Evolutionary conservation across 2,888 invertebrate genomes (phyloP), one percentile per base, ranked within the genome.

Genomic region (Apodemia duryi): DNA sequence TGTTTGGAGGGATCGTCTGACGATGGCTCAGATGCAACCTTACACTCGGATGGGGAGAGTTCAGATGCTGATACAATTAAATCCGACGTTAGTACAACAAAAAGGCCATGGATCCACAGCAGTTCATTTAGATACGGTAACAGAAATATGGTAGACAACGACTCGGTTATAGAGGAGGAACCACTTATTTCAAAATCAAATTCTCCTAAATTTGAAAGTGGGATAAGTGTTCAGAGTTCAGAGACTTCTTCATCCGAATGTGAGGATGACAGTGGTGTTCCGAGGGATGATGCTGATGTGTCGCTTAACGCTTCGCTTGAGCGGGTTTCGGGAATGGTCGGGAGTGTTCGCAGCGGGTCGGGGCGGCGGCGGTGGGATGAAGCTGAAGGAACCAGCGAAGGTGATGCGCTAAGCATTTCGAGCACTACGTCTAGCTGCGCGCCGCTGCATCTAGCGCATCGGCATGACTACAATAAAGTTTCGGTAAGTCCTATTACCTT

Each of bases 291-390:
- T 74, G 75, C 73, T 74, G 82, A 82, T 77, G 78, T 82, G 80
- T 83, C 82, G 88, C 86, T 86, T 86, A 82, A 77, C 76, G 91
- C 90, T 91, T 91, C 86, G 91, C 91, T 91, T 91, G 90, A 90
- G 89, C 88, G 88, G 81, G 86, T 75, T 77, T 75, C 82, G 82
- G 86, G 78, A 73, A 71, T 81, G 80, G 82, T 77, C 80, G 86
- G 84, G 87, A 88, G 77, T 90, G 89, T 89, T 91, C 84, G 88
- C 91, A 91, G 91, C 85, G 91, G 91, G 90, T 89, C 88, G 79
- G 90, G 86, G 80, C 85, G 90, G 52, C 84, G 89, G 75, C 84
- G 91, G 68, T 90, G 91, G 90, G 91, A 90, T 75, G 91, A 91
- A 77, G 70, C 81, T 51, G 91, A 91, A 70, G 91, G 86, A 29